Conservation (phyloP, 2,888 invertebrate species). For the Phorcus lineatus region DNA sequence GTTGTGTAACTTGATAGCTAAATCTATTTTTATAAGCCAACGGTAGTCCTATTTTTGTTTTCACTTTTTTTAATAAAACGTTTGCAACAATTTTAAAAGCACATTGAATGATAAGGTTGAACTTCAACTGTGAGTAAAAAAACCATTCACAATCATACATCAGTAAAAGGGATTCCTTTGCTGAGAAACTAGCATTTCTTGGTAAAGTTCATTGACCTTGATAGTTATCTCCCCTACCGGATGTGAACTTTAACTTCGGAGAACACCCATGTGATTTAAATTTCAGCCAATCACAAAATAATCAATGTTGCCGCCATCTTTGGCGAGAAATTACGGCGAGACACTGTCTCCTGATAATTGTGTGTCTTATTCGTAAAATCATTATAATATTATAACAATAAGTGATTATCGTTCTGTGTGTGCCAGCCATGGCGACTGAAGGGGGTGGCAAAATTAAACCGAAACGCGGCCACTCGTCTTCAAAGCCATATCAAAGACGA, state of each 20-base stretch:
- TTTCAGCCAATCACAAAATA: slow-evolving; percentile 49
- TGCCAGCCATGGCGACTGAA: slow-evolving; percentile 46
- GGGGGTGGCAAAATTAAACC: slow-evolving; percentile 54
- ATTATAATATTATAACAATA: neutral
- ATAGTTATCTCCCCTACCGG: slow-evolving; percentile 25
- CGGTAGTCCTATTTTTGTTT: neutral
- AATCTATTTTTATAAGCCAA: too few species aligned
- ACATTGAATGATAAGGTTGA: too few species aligned
- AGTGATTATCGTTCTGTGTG: neutral
- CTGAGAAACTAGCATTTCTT: too few species aligned
- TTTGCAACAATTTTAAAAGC: neutral
- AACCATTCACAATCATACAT: too few species aligned
- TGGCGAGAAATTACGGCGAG: slow-evolving; percentile 41
- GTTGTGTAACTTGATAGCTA: too few species aligned
- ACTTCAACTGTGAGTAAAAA: too few species aligned
- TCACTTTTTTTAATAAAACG: neutral
- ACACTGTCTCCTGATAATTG: slow-evolving; percentile 31
- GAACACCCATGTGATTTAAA: slow-evolving; percentile 48
- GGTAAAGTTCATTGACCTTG: too few species aligned
- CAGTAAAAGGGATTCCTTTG: neutral
- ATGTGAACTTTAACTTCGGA: slow-evolving; percentile 33
- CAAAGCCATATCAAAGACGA: slow-evolving; percentile 53
- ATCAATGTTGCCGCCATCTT: slow-evolving; percentile 62
- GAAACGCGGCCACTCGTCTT: slow-evolving; percentile 43
- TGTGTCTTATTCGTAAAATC: slow-evolving; percentile 23